Conservation (phyloP, 2,797 vertebrate species). For the Phaenicophaeus curvirostris region DNA sequence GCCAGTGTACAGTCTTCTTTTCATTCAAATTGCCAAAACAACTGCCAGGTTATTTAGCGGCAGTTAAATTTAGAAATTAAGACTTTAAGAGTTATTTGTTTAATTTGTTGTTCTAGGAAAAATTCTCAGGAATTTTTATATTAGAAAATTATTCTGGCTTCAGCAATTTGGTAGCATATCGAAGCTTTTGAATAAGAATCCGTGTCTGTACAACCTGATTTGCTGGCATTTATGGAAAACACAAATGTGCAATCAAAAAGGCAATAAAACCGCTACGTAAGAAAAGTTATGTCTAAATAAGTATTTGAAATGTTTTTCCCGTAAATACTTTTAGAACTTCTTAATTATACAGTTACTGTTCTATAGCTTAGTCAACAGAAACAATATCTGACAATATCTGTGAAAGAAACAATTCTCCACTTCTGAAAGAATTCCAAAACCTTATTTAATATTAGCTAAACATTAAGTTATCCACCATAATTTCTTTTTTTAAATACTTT, state of each 20-base stretch:
- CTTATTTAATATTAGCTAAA: not conserved
- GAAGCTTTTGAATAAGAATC: not conserved
- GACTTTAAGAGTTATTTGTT: not conserved
- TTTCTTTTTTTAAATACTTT: not conserved
- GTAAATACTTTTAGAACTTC: not conserved
- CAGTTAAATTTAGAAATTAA: conserved; percentile 24
- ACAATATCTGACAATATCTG: not conserved
- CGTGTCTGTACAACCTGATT: not conserved
- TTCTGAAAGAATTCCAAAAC: not conserved
- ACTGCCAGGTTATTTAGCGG: not conserved
- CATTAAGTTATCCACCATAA: not conserved
- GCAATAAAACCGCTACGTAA: not conserved
- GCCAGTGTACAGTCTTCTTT: not conserved
- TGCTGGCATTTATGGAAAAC: conserved; percentile 1
- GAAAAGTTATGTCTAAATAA: not conserved
- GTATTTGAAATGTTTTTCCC: not conserved
- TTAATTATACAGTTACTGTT: not conserved
- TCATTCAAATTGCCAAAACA: not conserved
- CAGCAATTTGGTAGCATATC: not conserved
- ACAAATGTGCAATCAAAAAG: conserved; percentile 15
- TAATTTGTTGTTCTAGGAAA: not conserved
- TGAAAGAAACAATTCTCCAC: not conserved
- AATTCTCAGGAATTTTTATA: not conserved
- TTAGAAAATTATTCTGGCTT: not conserved
- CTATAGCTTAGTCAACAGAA: not conserved